These are phyloP conservation scores for Geopemphigus sp. DNA, from an alignment of 1,140 invertebrate species.

Conservation along the genomic window DNA sequence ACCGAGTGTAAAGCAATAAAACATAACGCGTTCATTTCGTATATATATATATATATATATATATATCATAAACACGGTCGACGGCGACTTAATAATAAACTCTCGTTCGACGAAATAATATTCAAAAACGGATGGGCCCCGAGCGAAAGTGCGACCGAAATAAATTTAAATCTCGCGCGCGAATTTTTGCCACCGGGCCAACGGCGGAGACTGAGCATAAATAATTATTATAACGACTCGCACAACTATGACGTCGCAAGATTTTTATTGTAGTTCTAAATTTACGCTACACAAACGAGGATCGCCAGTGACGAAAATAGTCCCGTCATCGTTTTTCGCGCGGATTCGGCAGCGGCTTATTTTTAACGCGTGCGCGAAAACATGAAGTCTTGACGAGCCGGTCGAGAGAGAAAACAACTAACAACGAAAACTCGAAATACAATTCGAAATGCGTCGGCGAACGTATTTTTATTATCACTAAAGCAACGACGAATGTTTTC, in stretches of 20 bases:
- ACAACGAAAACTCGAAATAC: too few relatives aligned
- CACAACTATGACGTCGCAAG: conserved; percentile 18
- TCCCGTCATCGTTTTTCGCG: conserved; percentile 38
- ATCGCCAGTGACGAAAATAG: conserved; percentile 36
- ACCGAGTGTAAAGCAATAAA: too few relatives aligned
- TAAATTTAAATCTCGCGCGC: conserved; percentile 14
- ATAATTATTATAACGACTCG: too few relatives aligned
- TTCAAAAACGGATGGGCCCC: neutral
- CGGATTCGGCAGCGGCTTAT: neutral
- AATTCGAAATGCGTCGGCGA: too few relatives aligned
- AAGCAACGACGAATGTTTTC: too few relatives aligned
- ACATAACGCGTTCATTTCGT: too few relatives aligned
- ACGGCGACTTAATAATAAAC: conserved; percentile 5
- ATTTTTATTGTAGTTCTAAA: conserved; percentile 25
- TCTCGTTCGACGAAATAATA: conserved; percentile 16
- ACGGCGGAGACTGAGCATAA: neutral
- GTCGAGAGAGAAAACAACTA: too few relatives aligned
- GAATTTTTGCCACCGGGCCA: conserved; percentile 24
- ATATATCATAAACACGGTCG: too few relatives aligned
- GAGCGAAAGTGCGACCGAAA: conserved; percentile 22
- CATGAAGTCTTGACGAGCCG: too few relatives aligned
- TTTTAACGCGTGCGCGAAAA: too few relatives aligned
- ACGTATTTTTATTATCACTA: too few relatives aligned
- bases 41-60: too few relatives aligned
- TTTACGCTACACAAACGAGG: conserved; percentile 19